A percentile compares a stretch with the other conserved stretches of the same genome.
Conservation (phyloP, 1,140 invertebrate genomes). For the Luehdorfia chinensis region DNA sequence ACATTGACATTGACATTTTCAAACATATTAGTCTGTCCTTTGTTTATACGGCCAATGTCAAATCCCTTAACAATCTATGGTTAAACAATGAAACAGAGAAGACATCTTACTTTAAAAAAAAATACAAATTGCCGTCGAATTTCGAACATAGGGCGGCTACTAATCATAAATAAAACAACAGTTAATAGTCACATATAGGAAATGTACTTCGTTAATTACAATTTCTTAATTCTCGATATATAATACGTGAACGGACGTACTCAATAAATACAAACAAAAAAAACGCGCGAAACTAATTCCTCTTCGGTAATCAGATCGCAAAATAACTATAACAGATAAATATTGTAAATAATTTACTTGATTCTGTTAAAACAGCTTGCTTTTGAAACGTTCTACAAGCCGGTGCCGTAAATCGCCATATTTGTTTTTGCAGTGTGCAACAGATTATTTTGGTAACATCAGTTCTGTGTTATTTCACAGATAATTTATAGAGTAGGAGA, state of each 20-base stretch:
- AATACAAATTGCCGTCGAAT: too few species aligned
- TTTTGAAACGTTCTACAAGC: slow-evolving; percentile 6
- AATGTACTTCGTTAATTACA: slow-evolving; percentile 51
- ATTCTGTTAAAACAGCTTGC: slow-evolving; percentile 6
- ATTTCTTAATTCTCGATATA: slow-evolving; percentile 53
- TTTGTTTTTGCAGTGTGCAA: slow-evolving; percentile 7
- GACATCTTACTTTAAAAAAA: too few species aligned
- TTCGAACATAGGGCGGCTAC: too few species aligned
- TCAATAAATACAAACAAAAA: slow-evolving; percentile 48
- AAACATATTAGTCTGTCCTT: too few species aligned
- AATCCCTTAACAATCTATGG: too few species aligned
- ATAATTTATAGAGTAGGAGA: slow-evolving; percentile 3
- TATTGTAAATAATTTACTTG: slow-evolving; percentile 19
- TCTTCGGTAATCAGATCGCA: not conserved
- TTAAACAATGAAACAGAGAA: too few species aligned
- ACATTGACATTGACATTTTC: too few species aligned
- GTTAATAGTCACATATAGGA: slow-evolving; percentile 29
- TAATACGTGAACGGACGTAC: slow-evolving; percentile 46
- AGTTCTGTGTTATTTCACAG: slow-evolving; percentile 3
- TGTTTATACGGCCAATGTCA: too few species aligned
- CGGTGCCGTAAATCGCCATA: slow-evolving; percentile 8
- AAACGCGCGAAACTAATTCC: slow-evolving; percentile 15
- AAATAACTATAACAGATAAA: slow-evolving; percentile 7
- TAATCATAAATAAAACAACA: slow-evolving; percentile 24
- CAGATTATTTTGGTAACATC: slow-evolving; percentile 8